These are phyloP conservation scores for Chirona hameri DNA, from an alignment of 2,888 invertebrate genomes.

Conservation along the genomic window DNA sequence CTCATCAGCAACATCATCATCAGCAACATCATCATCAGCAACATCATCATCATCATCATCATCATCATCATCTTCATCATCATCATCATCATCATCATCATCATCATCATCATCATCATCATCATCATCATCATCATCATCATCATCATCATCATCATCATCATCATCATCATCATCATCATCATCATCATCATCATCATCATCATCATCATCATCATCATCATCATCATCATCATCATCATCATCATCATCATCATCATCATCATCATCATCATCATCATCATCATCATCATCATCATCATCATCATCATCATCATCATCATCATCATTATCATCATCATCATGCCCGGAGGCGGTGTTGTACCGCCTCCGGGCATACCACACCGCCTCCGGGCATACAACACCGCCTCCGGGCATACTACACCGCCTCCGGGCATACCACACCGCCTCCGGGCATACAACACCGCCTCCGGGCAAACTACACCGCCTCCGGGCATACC, in stretches of 20 bases:
- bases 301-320: slow-evolving; percentile 22
- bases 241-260: slow-evolving; percentile 22
- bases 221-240: slow-evolving; percentile 22
- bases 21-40: too few relatives aligned
- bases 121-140: slow-evolving; percentile 22
- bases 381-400: too few relatives aligned
- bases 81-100: slow-evolving; percentile 22
- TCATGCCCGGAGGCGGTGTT: too few relatives aligned
- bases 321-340: slow-evolving; percentile 22
- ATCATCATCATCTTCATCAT: too few relatives aligned
- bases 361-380: too few relatives aligned
- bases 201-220: slow-evolving; percentile 22
- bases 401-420: too few relatives aligned
- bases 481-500: too few relatives aligned
- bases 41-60: too few relatives aligned
- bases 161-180: slow-evolving; percentile 22
- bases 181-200: slow-evolving; percentile 22
- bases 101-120: slow-evolving; percentile 6
- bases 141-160: slow-evolving; percentile 22
- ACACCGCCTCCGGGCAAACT: too few relatives aligned
- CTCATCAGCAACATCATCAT: too few relatives aligned
- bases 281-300: slow-evolving; percentile 22
- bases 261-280: slow-evolving; percentile 22
- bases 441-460: too few relatives aligned
- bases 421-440: too few relatives aligned